phyloP scores from a whole-genome alignment of 2,797 vertebrate species.

The Gymnothorax javanicus region DNA sequence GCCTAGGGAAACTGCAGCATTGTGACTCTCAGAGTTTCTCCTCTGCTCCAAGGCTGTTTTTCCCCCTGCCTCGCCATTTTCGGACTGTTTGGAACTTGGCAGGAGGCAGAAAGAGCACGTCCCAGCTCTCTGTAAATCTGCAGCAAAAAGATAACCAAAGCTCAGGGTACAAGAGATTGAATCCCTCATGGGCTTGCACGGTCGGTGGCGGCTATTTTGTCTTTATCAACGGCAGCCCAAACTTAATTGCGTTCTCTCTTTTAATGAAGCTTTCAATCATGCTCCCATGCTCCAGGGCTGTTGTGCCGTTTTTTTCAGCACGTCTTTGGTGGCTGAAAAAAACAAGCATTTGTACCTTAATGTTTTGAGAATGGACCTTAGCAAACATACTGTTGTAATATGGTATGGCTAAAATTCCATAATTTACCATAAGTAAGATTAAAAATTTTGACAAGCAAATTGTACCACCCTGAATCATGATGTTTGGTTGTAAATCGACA shows the following conservation, averaged over 20 bases:
- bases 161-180: not conserved
- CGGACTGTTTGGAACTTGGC: not conserved
- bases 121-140: not conserved
- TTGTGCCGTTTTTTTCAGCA: not conserved
- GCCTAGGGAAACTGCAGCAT: not conserved
- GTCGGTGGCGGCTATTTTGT: not conserved
- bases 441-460: not conserved
- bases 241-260: slow-evolving; percentile 11
- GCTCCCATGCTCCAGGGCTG: not conserved
- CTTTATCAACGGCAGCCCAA: slow-evolving; percentile 2
- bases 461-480: not conserved
- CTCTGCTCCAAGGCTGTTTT: not conserved
- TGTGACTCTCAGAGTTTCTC: not conserved
- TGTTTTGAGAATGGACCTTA: not conserved
- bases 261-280: slow-evolving; percentile 25
- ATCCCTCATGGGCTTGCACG: not conserved
- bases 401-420: not conserved
- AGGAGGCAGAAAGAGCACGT: not conserved
- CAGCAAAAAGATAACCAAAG: slow-evolving; percentile 5
- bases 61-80: not conserved
- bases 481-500: not conserved
- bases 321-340: not conserved
- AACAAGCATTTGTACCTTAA: not conserved
- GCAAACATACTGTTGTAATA: not conserved
- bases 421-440: not conserved